Evolutionary conservation across 2,797 vertebrate species (phyloP).

Genomic region (Crenichthys baileyi): DNA sequence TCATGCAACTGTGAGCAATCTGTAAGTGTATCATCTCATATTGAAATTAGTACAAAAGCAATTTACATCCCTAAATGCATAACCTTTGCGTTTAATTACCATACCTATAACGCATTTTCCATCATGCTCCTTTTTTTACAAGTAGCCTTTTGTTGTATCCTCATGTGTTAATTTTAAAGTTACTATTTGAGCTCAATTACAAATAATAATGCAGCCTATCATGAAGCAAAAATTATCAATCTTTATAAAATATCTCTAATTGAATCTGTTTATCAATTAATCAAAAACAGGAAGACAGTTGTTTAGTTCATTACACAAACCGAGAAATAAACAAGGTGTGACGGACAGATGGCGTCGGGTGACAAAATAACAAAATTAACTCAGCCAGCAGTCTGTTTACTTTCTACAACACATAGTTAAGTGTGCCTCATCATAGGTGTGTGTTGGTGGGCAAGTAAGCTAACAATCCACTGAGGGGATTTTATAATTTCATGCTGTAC

Average conservation of each 20-base stretch:
- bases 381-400: slow-evolving; percentile 42
- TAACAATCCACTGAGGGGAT: slow-evolving; percentile 35
- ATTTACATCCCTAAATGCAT: neutral
- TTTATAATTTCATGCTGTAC: slow-evolving; percentile 28
- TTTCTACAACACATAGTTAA: slow-evolving; percentile 9
- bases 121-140: neutral
- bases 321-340: slow-evolving; percentile 55
- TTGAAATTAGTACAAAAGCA: neutral
- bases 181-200: neutral
- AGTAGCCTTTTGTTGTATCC: neutral
- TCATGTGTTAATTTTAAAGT: no score
- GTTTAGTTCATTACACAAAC: slow-evolving; percentile 39
- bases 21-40: neutral
- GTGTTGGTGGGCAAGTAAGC: slow-evolving; percentile 16
- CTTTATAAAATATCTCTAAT: slow-evolving; percentile 32
- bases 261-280: slow-evolving; percentile 45
- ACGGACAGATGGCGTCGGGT: slow-evolving; percentile 56
- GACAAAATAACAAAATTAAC: slow-evolving; percentile 53
- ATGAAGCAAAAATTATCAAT: neutral
- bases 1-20: neutral
- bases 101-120: neutral
- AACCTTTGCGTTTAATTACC: no score
- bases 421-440: slow-evolving; percentile 11
- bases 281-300: slow-evolving; percentile 39
- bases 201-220: neutral